These are phyloP conservation scores for Eclectus roratus DNA, from an alignment of 2,113 vertebrate genomes.

Conservation along the genomic window DNA sequence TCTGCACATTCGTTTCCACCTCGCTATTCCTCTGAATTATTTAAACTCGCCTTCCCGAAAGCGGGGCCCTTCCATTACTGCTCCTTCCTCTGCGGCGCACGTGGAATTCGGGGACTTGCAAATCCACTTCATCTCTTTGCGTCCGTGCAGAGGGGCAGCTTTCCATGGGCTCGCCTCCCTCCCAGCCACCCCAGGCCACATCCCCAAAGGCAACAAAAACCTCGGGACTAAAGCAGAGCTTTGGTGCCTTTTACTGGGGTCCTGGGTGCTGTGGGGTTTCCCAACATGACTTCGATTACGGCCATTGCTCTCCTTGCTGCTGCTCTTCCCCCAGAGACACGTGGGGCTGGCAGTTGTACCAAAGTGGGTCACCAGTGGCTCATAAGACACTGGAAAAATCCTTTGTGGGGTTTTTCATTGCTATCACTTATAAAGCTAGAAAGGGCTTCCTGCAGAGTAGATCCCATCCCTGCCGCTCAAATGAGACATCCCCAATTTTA, in stretches of 20 bases:
- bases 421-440: neutral
- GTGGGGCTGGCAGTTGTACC: rapidly evolving
- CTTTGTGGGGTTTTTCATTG: rapidly evolving
- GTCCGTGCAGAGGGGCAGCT: neutral
- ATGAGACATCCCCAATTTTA: neutral
- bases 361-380: rapidly evolving
- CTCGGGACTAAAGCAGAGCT: neutral
- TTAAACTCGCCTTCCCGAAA: neutral
- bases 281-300: neutral
- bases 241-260: neutral
- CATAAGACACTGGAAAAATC: neutral
- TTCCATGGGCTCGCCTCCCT: neutral
- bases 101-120: slow-evolving; percentile 33
- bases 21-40: slow-evolving; percentile 56
- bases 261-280: neutral
- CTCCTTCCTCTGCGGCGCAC: neutral
- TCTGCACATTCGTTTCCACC: slow-evolving; percentile 52
- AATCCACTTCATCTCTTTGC: neutral
- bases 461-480: neutral
- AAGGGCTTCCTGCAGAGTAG: neutral
- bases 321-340: rapidly evolving
- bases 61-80: neutral
- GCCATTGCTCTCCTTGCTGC: neutral
- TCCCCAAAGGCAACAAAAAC: neutral
- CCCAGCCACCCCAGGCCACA: neutral